phyloP scores from a whole-genome alignment of 2,797 vertebrate genomes.

The Thaleichthys pacificus region DNA sequence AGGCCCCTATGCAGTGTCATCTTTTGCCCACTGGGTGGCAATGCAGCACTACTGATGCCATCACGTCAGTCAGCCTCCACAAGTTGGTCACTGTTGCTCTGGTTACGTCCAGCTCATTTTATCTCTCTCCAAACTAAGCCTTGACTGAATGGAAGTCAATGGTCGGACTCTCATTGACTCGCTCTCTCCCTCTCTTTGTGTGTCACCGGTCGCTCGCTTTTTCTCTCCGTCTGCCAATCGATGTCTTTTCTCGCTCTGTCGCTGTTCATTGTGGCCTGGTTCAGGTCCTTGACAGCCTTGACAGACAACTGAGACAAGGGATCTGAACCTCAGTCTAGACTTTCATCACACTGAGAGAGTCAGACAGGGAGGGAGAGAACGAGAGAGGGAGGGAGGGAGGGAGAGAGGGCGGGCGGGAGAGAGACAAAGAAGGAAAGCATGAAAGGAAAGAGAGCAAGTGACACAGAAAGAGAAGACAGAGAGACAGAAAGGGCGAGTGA shows the following conservation, averaged over 20 bases:
- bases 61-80: background rate
- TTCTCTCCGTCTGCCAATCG: background rate
- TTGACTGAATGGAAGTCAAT: background rate
- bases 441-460: too few species aligned
- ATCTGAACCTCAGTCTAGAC: conserved; percentile 23
- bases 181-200: background rate
- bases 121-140: background rate
- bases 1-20: conserved; percentile 12
- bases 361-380: background rate
- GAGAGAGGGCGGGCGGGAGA: too few species aligned
- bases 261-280: background rate
- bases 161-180: background rate
- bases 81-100: background rate
- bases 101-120: background rate
- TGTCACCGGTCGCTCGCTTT: background rate
- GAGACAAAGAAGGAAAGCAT: too few species aligned
- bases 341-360: conserved; percentile 18
- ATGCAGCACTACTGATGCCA: conserved; percentile 8
- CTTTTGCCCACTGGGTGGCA: conserved; percentile 57
- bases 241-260: conserved; percentile 11
- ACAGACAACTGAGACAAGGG: conserved; percentile 24
- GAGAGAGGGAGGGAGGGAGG: too few species aligned
- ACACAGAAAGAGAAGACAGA: too few species aligned
- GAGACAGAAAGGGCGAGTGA: too few species aligned
- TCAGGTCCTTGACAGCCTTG: conserved; percentile 27